Base-by-base conservation (phyloP, 30 jellyfish, hydroid and myxozoan species). In the Aurelia aurita region DNA sequence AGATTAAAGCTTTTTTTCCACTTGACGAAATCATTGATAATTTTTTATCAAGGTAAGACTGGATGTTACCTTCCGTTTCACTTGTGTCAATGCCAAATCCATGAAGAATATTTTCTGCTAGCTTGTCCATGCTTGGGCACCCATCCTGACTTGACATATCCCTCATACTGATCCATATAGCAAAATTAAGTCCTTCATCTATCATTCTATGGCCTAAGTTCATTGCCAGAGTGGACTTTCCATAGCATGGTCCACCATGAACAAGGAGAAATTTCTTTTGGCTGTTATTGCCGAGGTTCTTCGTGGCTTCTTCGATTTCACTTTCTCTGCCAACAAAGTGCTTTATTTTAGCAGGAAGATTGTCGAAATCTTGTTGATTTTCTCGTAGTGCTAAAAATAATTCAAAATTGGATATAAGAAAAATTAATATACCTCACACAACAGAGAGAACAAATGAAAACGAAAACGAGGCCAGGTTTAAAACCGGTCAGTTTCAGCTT, bases 181-280 rank as follows among this genome's bases (percentile, higher is more conserved):
- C 71, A 39, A 45, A 72, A 55, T 72, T 72, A 21, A 22, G 71
- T 23, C n/a, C 28, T 72, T 72, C 53, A 16, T 49, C 84, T 39
- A 39, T 15, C 70, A 72, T 20, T 22, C 19, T 49, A 31, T 72
- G 84, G 28, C 84, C 84, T 14, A 72, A 55, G 8, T n/a, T 29
- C 22, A 18, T 72, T 1, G 84, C 84, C 1, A 72, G 35, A 2
- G 84, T 19, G 13, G 84, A 19, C 27, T 72, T 72, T 1, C 84
- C 84, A 44, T 13, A 45, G 84, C 84, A 72, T 5, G 84, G 84
- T 7, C 84, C 84, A 4, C 84, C 84, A 25, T 57, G 18, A 9
- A 72, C 47, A 15, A 44, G 28, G 26, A 44, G 58, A 25, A 51
- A 49, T 39, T 39, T 39, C 15, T 39, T 5, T 4, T 4, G 51